Evolutionary conservation across 1,140 invertebrate genomes (phyloP).

Genomic region (Notospermus geniculatus): DNA sequence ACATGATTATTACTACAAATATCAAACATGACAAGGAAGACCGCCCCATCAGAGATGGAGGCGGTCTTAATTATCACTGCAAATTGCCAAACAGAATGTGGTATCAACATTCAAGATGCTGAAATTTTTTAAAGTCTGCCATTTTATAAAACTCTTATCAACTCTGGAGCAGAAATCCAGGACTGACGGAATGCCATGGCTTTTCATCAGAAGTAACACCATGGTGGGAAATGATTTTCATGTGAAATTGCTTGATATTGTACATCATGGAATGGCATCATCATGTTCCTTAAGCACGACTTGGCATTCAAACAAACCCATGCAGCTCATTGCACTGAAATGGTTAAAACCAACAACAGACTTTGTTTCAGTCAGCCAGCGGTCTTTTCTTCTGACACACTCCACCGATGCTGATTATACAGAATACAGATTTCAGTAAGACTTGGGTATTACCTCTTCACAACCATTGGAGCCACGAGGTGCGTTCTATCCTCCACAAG

Average conservation of each 20-base stretch:
- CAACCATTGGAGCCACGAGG: constrained; percentile 16
- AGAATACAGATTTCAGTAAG: neutral
- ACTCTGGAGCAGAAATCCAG: too few species aligned
- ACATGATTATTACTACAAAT: neutral
- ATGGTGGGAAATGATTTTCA: too few species aligned
- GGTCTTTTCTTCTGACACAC: neutral
- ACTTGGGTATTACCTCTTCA: neutral
- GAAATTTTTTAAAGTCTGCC: too few species aligned
- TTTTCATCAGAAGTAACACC: too few species aligned
- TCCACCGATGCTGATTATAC: neutral
- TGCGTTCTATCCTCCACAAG: constrained; percentile 40
- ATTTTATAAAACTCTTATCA: too few species aligned
- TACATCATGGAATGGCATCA: too few species aligned
- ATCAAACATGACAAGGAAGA: too few species aligned
- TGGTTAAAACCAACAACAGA: neutral
- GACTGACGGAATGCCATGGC: too few species aligned
- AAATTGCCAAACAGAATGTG: too few species aligned
- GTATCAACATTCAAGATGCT: too few species aligned
- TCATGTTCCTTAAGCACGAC: neutral
- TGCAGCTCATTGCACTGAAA: neutral
- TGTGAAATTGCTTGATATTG: neutral
- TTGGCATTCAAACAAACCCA: neutral
- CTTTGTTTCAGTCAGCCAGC: neutral
- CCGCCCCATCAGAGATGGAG: too few species aligned
- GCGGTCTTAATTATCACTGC: too few species aligned